These are phyloP conservation scores for Holocentrus rufus DNA, from an alignment of 2,797 vertebrate species.

Conservation along the genomic window DNA sequence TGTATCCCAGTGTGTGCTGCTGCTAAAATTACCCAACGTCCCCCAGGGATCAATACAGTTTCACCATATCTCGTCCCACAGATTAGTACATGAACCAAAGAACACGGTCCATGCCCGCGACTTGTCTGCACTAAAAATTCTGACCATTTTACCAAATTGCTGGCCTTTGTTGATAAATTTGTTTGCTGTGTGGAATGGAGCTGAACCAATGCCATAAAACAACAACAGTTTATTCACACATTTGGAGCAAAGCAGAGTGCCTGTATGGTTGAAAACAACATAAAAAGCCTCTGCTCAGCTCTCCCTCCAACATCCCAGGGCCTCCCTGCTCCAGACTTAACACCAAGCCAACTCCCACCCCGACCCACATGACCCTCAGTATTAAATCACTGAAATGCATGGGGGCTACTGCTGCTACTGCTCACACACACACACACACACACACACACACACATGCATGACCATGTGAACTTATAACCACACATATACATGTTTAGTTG, in stretches of 20 bases:
- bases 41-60: neutral
- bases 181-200: too few species aligned
- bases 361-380: constrained; percentile 20
- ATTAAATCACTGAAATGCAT: constrained; percentile 30
- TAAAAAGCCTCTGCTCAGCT: neutral
- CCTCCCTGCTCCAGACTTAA: constrained; percentile 14
- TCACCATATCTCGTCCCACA: constrained; percentile 8
- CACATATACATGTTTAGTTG: neutral
- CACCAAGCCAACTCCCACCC: neutral
- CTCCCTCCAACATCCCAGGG: neutral
- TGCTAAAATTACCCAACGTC: neutral
- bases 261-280: neutral
- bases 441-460: constrained; percentile 11
- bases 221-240: too few species aligned
- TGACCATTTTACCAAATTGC: constrained; percentile 20
- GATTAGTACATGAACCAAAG: constrained; percentile 10
- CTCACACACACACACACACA: constrained; percentile 7
- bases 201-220: too few species aligned
- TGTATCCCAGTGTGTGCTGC: neutral
- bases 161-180: constrained; percentile 19
- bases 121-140: constrained; percentile 7
- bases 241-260: constrained; percentile 1
- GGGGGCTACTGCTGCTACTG: constrained; percentile 32
- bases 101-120: constrained; percentile 31
- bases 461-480: neutral